Base-by-base conservation (phyloP, 1,140 invertebrate genomes). In the Drosophila elegans region DNA sequence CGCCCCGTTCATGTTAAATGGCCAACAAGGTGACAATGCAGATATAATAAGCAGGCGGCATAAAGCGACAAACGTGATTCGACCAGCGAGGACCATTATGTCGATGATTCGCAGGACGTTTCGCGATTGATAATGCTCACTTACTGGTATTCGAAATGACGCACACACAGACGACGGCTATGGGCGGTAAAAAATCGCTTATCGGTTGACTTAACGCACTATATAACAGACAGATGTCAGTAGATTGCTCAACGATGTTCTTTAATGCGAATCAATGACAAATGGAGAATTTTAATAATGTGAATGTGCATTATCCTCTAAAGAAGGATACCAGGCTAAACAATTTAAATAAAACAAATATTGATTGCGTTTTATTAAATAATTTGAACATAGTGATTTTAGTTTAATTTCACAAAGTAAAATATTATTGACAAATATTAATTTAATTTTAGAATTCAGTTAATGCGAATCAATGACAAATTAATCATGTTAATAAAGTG, bases 1-100 rank as follows among this genome's bases (percentile, higher is more conserved):
- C 57, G 72, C 38, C 38, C 52, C 63, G 61, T 67, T 61, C 67
- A 63, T 59, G 82, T 82, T 81, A 88, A 86, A 86, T 86, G 83
- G 78, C 83, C 83, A 82, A 79, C 82, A 86, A 88, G 82, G 83
- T 86, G 82, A 88, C 82, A 86, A 86, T 85, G 82, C 82, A 88
- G 78, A 86, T 85, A 86, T 86, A 85, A 85, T 82, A 75, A 75
- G 69, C 74, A 76, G 66, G 34, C 46, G 63, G 60, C 61, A 85
- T 74, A 86, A 68, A 71, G 29, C 66, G 67, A 59, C 54, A 85
- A 85, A 80, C 68, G 78, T 74, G 81, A 51, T 51, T 38, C 66
- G 12, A 25, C 45, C 36, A 63, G 41, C 61, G 38, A 36, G 48
- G 61, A 56, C 64, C 67, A 57, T 69, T 71, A 74, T 64, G 73